These are phyloP conservation scores for Echeneis naucrates DNA, from an alignment of 2,797 vertebrate genomes.

Conservation along the genomic window DNA sequence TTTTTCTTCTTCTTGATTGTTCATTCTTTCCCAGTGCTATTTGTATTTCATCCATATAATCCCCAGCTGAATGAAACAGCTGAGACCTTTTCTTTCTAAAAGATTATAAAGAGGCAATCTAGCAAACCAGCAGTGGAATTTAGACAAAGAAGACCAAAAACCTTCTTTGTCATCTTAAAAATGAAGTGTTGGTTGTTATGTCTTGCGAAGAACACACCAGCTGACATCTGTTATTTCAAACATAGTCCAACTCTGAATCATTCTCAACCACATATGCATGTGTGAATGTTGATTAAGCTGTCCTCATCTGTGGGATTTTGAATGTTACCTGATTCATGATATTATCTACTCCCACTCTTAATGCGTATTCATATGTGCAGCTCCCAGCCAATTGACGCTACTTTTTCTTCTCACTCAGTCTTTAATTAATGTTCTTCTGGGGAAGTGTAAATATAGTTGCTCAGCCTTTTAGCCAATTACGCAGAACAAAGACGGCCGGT, in stretches of 20 bases:
- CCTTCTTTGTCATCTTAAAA: not conserved
- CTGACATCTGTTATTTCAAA: conserved; percentile 5
- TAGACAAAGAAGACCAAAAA: not conserved
- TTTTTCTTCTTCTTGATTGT: not conserved
- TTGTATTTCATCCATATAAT: conserved; percentile 13
- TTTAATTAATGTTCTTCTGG: conserved; percentile 84
- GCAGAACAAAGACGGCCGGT: conserved; percentile 82
- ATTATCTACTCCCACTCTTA: conserved; percentile 36
- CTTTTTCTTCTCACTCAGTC: conserved; percentile 67
- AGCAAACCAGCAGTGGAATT: conserved; percentile 3
- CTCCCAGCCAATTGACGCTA: conserved; percentile 58
- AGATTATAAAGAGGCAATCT: conserved; percentile 5
- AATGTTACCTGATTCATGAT: conserved; percentile 18
- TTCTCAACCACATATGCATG: conserved; percentile 1
- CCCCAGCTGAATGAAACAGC: conserved; percentile 17
- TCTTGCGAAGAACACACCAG: not conserved
- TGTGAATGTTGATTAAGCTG: conserved; percentile 14
- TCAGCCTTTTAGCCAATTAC: conserved; percentile 85
- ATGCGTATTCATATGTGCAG: conserved; percentile 57
- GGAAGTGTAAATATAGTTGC: conserved; percentile 84
- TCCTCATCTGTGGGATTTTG: conserved; percentile 18
- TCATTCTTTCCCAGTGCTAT: conserved; percentile 11
- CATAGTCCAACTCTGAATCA: not conserved
- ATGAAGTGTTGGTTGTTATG: not conserved
- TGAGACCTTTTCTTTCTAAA: not conserved